Evolutionary conservation across 2,797 vertebrate species (phyloP), one percentile per base, ranked within the genome.

Genomic region (Periophthalmus magnuspinnatus): DNA sequence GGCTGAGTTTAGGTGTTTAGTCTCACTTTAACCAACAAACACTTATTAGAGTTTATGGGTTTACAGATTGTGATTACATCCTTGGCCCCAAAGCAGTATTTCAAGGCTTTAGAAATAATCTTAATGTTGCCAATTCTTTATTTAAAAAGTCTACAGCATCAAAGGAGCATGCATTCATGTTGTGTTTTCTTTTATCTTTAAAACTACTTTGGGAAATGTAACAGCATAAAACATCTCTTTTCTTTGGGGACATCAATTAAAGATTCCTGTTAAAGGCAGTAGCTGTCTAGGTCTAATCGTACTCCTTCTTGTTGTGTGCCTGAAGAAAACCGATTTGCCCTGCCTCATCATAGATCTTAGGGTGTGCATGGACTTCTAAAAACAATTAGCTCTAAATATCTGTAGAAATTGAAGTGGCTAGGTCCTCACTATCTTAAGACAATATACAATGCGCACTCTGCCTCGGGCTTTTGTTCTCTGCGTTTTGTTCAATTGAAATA

Each of bases 231-330:
- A 78, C 79, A 83, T 71, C 62, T 69, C 47, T 78, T 28, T 62
- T 82, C 81, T 81, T 74, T 67, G 55, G 71, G 73, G 68, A 80
- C 80, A 86, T 84, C 78, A 69, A 28, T 87, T 87, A 81, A 75
- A 82, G 65, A 81, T 83, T 81, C 79, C 72, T 85, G 80, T 80
- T 72, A 73, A 24, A 75, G 70, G 70, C 80, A 73, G 78, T 79
- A 78, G 76, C 73, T 75, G 77, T 76, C 67, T 28, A 11, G 55
- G 47, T 64, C 56, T 48, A 59, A n/a, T 19, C 19, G 64, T 64
- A 76, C 67, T 74, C 71, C 47, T 75, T 72, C 48, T 45, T 71
- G 79, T 67, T 78, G 64, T 77, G 58, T 75, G 80, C 68, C 68
- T 74, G 80, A 77, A 84, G 84, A 90, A 68, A 84, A 78, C 79